Evolutionary conservation across 2,113 vertebrate genomes (phyloP).

Genomic region (Chaenogobius annularis): DNA sequence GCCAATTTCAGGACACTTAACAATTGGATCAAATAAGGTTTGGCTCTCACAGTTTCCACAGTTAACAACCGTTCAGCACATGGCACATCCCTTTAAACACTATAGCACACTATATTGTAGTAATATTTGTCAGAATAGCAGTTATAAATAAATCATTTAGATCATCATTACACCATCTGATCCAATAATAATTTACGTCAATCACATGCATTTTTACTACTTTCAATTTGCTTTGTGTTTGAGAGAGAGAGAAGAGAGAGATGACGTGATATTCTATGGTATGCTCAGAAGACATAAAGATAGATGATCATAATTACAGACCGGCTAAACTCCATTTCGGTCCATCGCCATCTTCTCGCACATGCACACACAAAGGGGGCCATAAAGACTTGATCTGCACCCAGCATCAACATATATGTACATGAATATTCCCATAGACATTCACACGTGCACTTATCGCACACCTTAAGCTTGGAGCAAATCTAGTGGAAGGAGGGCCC

Average conservation of each 20-base stretch:
- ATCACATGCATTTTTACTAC: slow-evolving; percentile 95
- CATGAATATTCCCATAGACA: slow-evolving; percentile 29
- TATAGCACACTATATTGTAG: slow-evolving; percentile 14
- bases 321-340: slow-evolving; percentile 99
- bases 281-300: slow-evolving; percentile 99
- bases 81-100: neutral
- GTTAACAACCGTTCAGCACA: slow-evolving; percentile 12
- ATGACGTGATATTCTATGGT: slow-evolving; percentile 78
- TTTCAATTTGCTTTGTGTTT: slow-evolving; percentile 92
- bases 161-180: slow-evolving; percentile 86
- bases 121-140: slow-evolving; percentile 95
- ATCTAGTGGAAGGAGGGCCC: slow-evolving; percentile 99
- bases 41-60: slow-evolving; percentile 23
- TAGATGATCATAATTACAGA: slow-evolving; percentile 99
- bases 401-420: slow-evolving; percentile 46
- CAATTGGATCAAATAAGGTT: slow-evolving; percentile 1
- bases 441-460: slow-evolving; percentile 43
- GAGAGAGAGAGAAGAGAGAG: slow-evolving; percentile 39
- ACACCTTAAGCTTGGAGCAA: slow-evolving; percentile 83
- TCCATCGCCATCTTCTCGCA: slow-evolving; percentile 82
- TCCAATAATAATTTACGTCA: slow-evolving; percentile 94
- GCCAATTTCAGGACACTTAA: slow-evolving; percentile 59
- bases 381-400: slow-evolving; percentile 49
- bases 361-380: slow-evolving; percentile 61
- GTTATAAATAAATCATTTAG: slow-evolving; percentile 95